Evolutionary conservation across 2,113 vertebrate species (phyloP).

Genomic region (Xenus cinereus): DNA sequence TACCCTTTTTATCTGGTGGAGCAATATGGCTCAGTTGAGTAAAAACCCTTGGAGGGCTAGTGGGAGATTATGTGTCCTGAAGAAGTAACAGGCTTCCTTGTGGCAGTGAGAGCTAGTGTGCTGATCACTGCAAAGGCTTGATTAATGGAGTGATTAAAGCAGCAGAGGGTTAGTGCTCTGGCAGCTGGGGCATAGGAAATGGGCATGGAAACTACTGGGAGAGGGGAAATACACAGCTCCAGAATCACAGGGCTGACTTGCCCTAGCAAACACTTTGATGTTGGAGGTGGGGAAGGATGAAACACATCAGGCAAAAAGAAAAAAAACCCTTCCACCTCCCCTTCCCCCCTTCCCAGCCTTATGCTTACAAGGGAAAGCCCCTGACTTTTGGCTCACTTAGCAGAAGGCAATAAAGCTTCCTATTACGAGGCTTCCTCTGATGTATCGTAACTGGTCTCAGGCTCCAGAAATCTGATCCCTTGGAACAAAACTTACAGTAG

Average conservation of each 20-base stretch:
- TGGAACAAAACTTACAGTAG: slow-evolving; percentile 49
- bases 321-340: not conserved
- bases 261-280: slow-evolving; percentile 67
- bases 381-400: slow-evolving; percentile 52
- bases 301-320: slow-evolving; percentile 65
- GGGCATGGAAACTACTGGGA: slow-evolving; percentile 62
- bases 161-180: slow-evolving; percentile 61
- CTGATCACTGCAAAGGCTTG: slow-evolving; percentile 56
- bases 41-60: slow-evolving; percentile 42
- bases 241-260: slow-evolving; percentile 53
- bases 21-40: slow-evolving; percentile 25
- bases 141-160: slow-evolving; percentile 69
- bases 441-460: slow-evolving; percentile 60
- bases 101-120: slow-evolving; percentile 46
- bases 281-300: slow-evolving; percentile 69
- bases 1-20: slow-evolving; percentile 19
- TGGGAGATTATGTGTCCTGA: slow-evolving; percentile 66
- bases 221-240: slow-evolving; percentile 59
- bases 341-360: not conserved
- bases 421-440: slow-evolving; percentile 60
- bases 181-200: slow-evolving; percentile 68
- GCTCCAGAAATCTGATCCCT: slow-evolving; percentile 64
- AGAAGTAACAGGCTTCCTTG: slow-evolving; percentile 67
- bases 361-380: slow-evolving; percentile 44
- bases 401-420: slow-evolving; percentile 65